Base-by-base conservation (phyloP, 2,113 vertebrate species). In the Hydrolagus affinis region DNA sequence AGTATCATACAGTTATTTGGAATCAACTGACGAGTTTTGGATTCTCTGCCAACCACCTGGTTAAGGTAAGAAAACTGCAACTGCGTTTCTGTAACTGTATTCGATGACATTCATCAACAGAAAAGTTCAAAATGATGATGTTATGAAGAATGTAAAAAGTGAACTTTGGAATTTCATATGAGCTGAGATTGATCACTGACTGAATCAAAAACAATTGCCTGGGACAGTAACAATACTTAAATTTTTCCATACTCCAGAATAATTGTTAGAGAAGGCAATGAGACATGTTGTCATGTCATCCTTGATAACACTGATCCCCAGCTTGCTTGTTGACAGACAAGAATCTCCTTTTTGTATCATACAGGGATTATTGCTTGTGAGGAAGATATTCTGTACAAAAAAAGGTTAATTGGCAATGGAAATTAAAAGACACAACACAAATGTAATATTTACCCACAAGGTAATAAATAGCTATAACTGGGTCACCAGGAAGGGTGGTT, bases 371-470 rank as follows among this genome's bases (percentile, higher is more conserved):
- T 83, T 83, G 25, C 77, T 44, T 66, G 59, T 83, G 23, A 83
- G 62, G 23, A 30, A 83, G 60, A 66, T 6, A 83, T 66, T 66
- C 59, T 44, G 19, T 3, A 64, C 28, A 30, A 28, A 83, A 83
- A 83, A 44, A 44, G 2, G 44, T 15, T 59, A 57, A 25, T 28
- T 62, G 44, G 15, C 76, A 62, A 3, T 25, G 57, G 76, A 78
- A 78, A 78, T 62, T n/a, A 78, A 78, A 62, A 12, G 57, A 62
- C 28, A 78, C 76, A 78, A 78, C 12, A 17, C n/a, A 59, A 78
- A 12, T 60, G 60, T 25, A 14, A 8, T 8, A 83, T 8, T 25
- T 30, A 17, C 60, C 44, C 66, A 28, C 25, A 66, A 62, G 66
- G 59, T 83, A 30, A 44, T 44, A 44, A 44, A 44, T 44, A 44